Conservation (phyloP, 2,888 invertebrate species). For the Tromatobia lineatoria region DNA sequence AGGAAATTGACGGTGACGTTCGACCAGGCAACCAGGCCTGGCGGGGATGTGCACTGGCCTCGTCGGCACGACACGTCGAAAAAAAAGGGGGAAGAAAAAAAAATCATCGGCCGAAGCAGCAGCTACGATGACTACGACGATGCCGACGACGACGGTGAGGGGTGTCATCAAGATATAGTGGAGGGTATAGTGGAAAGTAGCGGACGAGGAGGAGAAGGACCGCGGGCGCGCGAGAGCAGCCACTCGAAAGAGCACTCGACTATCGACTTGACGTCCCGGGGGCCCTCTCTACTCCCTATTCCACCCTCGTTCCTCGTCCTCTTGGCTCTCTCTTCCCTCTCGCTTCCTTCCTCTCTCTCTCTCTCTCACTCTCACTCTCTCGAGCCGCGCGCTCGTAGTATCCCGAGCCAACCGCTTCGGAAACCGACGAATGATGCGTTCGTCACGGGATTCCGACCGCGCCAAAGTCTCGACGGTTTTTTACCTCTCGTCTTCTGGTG, state of each 20-base stretch:
- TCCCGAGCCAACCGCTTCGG: conserved; percentile 34
- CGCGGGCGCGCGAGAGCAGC: conserved; percentile 53
- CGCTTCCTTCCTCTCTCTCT: neutral
- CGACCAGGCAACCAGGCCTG: conserved; percentile 48
- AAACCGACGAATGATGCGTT: conserved; percentile 27
- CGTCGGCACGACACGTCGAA: conserved; percentile 47
- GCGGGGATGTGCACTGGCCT: conserved; percentile 37
- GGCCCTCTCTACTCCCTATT: conserved; percentile 35
- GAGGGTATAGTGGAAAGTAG: conserved; percentile 59
- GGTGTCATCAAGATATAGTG: conserved; percentile 66
- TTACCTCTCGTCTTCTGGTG: conserved; percentile 11
- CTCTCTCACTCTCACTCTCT: neutral
- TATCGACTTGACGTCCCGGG: conserved; percentile 59
- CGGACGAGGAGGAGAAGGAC: conserved; percentile 48
- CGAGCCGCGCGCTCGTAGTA: conserved; percentile 11
- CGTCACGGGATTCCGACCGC: conserved; percentile 28
- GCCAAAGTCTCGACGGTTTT: conserved; percentile 40
- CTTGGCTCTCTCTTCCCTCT: conserved; percentile 8
- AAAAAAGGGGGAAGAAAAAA: conserved; percentile 39
- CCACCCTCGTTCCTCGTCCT: conserved; percentile 34
- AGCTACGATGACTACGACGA: conserved; percentile 36
- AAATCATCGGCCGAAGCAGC: conserved; percentile 60
- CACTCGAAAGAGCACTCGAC: conserved; percentile 68
- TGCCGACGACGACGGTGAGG: conserved; percentile 38
- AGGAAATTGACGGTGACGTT: conserved; percentile 69